Conservation (phyloP, 2,113 vertebrate species). For the Hypomesus transpacificus region DNA sequence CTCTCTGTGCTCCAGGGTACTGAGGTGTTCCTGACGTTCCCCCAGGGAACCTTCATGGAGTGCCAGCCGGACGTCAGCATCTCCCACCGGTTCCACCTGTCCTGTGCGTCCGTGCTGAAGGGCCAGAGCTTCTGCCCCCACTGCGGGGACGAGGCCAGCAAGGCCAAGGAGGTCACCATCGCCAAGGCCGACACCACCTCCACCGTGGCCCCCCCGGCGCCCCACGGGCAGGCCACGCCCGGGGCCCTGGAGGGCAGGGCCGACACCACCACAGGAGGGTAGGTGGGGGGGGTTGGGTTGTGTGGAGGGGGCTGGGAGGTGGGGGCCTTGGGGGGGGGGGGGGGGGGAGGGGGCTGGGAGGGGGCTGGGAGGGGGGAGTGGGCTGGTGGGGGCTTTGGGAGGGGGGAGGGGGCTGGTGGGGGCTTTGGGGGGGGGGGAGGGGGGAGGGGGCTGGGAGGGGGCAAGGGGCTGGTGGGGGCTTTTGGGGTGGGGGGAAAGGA, state of each 20-base stretch:
- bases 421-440: too few species aligned
- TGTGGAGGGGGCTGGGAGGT: not conserved
- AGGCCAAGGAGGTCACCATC: conserved; percentile 95
- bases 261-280: conserved; percentile 94
- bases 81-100: conserved; percentile 92
- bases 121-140: conserved; percentile 94
- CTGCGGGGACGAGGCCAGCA: conserved; percentile 90
- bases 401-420: not conserved
- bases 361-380: not conserved
- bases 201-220: conserved; percentile 61
- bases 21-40: too few species aligned
- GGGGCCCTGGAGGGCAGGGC: conserved; percentile 82
- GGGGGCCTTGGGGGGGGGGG: too few species aligned
- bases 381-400: not conserved
- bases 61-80: conserved; percentile 93
- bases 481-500: too few species aligned
- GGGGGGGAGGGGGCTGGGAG: not conserved
- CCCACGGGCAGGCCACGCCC: conserved; percentile 64
- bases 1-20: too few species aligned
- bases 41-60: conserved; percentile 95
- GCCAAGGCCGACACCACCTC: conserved; percentile 98
- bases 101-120: conserved; percentile 87
- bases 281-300: conserved; percentile 1
- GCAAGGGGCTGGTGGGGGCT: too few species aligned
- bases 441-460: too few species aligned